Conservation (phyloP, 2,888 invertebrate genomes). For the Dicyrtoma fusca region DNA sequence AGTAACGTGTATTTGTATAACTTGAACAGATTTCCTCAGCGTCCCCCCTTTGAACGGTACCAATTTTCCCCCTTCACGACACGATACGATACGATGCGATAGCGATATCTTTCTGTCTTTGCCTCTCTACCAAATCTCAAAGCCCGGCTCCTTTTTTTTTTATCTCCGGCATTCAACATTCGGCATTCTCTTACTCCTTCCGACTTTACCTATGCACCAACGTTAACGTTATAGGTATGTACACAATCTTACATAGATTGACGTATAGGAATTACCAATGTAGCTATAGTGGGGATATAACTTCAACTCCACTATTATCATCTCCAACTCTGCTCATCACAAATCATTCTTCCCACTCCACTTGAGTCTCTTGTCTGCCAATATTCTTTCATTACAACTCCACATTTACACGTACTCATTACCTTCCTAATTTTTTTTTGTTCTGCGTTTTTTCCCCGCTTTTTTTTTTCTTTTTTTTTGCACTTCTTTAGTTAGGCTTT, state of each 20-base stretch:
- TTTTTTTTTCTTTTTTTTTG: not conserved
- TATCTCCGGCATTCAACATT: constrained; percentile 26
- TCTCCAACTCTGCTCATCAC: constrained; percentile 28
- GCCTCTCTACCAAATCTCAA: no score
- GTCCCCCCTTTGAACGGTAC: no score
- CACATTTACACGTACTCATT: not conserved
- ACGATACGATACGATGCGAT: no score
- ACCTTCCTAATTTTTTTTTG: constrained; percentile 4
- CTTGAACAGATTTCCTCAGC: no score
- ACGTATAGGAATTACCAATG: no score
- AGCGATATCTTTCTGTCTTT: no score
- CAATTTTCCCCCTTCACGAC: no score
- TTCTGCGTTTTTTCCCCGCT: not conserved
- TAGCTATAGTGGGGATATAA: no score
- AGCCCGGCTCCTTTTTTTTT: constrained; percentile 11
- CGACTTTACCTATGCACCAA: not conserved
- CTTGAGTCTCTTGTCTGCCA: constrained; percentile 31
- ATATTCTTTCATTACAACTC: constrained; percentile 33
- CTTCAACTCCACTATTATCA: constrained; percentile 21
- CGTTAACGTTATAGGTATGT: no score
- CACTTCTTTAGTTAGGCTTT: not conserved
- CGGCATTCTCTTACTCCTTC: constrained; percentile 1
- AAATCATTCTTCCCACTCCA: constrained; percentile 36
- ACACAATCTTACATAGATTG: no score
- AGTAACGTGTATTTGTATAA: no score